phyloP scores from a whole-genome alignment of 2,797 vertebrate species.

The Pipistrellus kuhlii region DNA sequence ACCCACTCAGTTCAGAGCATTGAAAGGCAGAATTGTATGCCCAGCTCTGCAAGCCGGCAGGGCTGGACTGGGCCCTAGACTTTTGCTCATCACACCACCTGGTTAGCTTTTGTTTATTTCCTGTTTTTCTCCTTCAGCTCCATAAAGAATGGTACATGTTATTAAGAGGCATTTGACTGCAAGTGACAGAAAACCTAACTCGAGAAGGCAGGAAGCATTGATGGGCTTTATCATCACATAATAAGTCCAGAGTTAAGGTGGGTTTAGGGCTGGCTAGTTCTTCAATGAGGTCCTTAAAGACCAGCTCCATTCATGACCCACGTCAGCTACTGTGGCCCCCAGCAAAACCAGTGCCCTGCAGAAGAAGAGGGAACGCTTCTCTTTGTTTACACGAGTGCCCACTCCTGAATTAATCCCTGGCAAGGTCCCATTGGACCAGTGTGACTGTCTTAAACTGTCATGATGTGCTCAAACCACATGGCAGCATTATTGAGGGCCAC shows the following conservation, averaged over 20 bases:
- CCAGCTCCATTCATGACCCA: background rate
- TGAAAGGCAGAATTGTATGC: background rate
- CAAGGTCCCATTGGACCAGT: background rate
- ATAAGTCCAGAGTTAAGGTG: background rate
- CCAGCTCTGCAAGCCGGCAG: background rate
- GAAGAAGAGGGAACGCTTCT: background rate
- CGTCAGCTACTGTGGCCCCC: background rate
- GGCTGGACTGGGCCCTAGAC: background rate
- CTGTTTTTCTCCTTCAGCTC: background rate
- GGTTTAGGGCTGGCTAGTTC: background rate
- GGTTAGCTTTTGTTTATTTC: background rate
- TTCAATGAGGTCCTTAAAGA: background rate
- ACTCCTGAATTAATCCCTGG: background rate
- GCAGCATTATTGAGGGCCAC: background rate
- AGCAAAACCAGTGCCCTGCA: background rate
- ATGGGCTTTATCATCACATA: background rate
- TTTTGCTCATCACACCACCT: background rate
- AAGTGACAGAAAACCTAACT: slow-evolving; percentile 6
- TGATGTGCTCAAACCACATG: background rate
- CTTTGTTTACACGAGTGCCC: background rate
- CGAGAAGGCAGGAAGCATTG: background rate
- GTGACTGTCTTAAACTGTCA: background rate
- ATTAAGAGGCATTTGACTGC: background rate
- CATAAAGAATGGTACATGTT: background rate
- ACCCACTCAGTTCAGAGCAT: background rate